Base-by-base conservation (phyloP, 2,888 invertebrate species). In the Standfussiana lucernea region DNA sequence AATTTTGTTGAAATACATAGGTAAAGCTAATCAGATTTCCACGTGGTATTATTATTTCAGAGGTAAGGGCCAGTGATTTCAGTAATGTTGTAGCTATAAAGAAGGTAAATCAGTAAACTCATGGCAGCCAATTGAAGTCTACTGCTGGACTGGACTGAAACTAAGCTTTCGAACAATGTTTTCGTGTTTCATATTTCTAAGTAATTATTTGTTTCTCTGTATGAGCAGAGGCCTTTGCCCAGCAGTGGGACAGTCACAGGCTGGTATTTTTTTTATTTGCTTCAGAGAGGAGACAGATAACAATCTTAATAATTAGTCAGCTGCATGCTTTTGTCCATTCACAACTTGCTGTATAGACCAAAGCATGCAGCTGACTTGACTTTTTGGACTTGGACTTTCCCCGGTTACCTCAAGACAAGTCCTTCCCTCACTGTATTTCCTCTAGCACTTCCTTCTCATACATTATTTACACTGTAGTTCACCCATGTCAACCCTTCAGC, bases 401-500 rank as follows among this genome's bases (percentile, higher is more conserved):
- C 21, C 0, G n/a, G n/a, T 35, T 21, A 61, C 35, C 35, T 61
- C 35, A 61, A n/a, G 28, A n/a, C 4, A 71, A n/a, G 0, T 18
- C 18, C 45, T n/a, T 8, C 18, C 3, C 37, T 28, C 18, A 6
- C 10, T 56, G 7, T 62, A n/a, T 70, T 40, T 56, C 18, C 13
- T 45, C 53, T 24, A 35, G 1, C 32, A 28, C 4, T 40, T 72
- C n/a, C n/a, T 32, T 45, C 11, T 1, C 5, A 32, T 24, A 35
- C 24, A 2, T 62, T 68, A 83, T 80, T 28, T 62, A 73, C 65
- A 24, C 40, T 65, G 42, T 65, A 69, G 61, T 59, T 56, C 71
- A 72, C 76, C 77, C 74, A n/a, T 50, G 70, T 72, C 68, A 75
- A 73, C 65, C 80, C 50, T 75, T 40, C 42, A 50, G n/a, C 56